These are phyloP conservation scores for Trissolcus basalis DNA, from an alignment of 1,140 invertebrate genomes.

Conservation along the genomic window DNA sequence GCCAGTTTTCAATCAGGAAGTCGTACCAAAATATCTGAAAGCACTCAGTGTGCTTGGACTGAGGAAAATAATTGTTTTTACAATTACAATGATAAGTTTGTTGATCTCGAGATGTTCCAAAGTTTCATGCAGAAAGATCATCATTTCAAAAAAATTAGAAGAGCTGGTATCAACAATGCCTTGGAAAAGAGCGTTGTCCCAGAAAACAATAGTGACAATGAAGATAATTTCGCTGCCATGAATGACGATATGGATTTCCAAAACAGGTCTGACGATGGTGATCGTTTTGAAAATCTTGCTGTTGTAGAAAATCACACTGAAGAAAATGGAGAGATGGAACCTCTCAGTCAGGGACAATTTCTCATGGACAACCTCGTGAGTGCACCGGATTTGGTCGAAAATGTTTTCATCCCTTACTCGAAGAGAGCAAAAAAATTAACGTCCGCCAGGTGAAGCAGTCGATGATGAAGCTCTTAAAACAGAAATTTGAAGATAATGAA, in stretches of 20 bases:
- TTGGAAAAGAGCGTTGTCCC: not conserved
- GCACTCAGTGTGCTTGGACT: slow-evolving; percentile 62
- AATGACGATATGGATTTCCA: slow-evolving; percentile 44
- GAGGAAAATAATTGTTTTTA: slow-evolving; percentile 58
- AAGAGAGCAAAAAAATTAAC: slow-evolving; percentile 87
- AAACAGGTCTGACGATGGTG: slow-evolving; percentile 45
- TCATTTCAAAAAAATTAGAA: slow-evolving; percentile 32
- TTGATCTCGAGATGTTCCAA: slow-evolving; percentile 34
- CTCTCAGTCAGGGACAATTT: slow-evolving; percentile 64
- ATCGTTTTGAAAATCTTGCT: slow-evolving; percentile 66
- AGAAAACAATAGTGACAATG: slow-evolving; percentile 54
- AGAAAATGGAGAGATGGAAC: not conserved
- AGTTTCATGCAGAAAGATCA: slow-evolving; percentile 50
- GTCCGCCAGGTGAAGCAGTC: slow-evolving; percentile 85
- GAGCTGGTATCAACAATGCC: not conserved
- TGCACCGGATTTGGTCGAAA: slow-evolving; percentile 76
- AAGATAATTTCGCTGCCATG: slow-evolving; percentile 42
- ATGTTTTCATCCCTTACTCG: slow-evolving; percentile 84
- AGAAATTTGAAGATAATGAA: slow-evolving; percentile 47
- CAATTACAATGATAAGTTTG: not conserved
- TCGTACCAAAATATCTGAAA: slow-evolving; percentile 32
- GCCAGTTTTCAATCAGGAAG: slow-evolving; percentile 48
- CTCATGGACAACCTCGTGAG: slow-evolving; percentile 78
- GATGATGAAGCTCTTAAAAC: slow-evolving; percentile 78
- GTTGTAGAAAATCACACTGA: slow-evolving; percentile 66